These are phyloP conservation scores for Dicrostonyx torquatus DNA, from an alignment of 2,797 vertebrate genomes.

Conservation along the genomic window DNA sequence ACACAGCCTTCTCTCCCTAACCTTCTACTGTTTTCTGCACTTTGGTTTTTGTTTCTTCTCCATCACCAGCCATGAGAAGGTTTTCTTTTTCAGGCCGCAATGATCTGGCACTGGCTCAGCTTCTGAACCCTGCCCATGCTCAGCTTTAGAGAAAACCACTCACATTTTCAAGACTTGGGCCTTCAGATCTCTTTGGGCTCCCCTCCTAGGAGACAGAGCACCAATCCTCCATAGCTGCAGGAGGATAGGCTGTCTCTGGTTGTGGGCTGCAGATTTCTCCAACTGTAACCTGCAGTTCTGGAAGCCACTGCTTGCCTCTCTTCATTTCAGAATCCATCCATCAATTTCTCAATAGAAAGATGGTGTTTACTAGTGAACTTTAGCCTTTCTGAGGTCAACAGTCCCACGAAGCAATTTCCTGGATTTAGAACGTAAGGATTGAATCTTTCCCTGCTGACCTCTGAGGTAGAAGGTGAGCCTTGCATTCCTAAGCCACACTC, in stretches of 20 bases:
- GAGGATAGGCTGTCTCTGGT: not conserved
- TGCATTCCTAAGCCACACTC: not conserved
- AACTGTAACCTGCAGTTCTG: not conserved
- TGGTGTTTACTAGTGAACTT: slow-evolving; percentile 11
- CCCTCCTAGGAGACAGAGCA: not conserved
- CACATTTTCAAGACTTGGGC: slow-evolving; percentile 15
- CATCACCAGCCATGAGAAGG: not conserved
- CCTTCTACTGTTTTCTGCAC: not conserved
- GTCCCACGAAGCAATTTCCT: not conserved
- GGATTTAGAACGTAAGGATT: not conserved
- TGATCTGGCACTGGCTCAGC: slow-evolving; percentile 29
- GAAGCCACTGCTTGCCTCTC: slow-evolving; percentile 19
- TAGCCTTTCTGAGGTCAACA: not conserved
- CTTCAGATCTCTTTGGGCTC: slow-evolving; percentile 44
- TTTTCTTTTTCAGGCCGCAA: not conserved
- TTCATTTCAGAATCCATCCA: slow-evolving; percentile 63
- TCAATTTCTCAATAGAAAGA: slow-evolving; percentile 60
- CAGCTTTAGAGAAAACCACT: slow-evolving; percentile 26
- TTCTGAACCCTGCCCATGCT: not conserved
- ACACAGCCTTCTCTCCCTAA: not conserved
- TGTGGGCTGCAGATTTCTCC: not conserved
- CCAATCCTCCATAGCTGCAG: not conserved
- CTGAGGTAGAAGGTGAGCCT: not conserved
- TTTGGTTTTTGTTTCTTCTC: slow-evolving; percentile 50
- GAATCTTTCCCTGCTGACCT: slow-evolving; percentile 5